Percentiles rank a stretch among this genome's conserved stretches.
phyloP scores from a whole-genome alignment of 2,888 invertebrate species.

The Dendrolimus houi region DNA sequence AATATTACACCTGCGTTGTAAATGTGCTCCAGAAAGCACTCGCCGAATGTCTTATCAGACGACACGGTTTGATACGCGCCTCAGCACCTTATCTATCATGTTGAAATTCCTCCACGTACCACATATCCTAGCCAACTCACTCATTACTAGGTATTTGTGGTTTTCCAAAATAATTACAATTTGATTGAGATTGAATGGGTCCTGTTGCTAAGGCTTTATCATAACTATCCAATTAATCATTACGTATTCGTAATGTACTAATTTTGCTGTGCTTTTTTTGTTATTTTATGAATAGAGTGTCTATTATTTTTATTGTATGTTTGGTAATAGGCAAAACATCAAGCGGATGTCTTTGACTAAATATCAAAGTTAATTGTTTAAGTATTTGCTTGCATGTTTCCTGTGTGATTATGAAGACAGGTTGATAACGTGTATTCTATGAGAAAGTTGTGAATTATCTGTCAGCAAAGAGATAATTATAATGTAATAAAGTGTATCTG shows the following conservation, averaged over 20 bases:
- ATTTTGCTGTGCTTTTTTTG: too few relatives aligned
- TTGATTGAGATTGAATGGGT: not conserved
- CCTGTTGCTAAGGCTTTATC: too few relatives aligned
- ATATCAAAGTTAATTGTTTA: too few relatives aligned
- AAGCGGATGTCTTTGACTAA: too few relatives aligned
- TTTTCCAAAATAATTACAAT: not conserved
- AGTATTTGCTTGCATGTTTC: too few relatives aligned
- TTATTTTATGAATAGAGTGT: too few relatives aligned
- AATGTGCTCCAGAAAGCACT: conserved; percentile 52
- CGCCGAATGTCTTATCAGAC: conserved; percentile 66
- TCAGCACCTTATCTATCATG: conserved; percentile 65
- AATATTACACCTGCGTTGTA: conserved; percentile 22
- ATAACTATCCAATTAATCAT: too few relatives aligned
- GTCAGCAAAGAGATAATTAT: conserved; percentile 46
- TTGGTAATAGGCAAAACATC: too few relatives aligned
- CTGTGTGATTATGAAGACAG: too few relatives aligned
- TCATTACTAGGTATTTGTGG: not conserved
- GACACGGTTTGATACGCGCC: conserved; percentile 72
- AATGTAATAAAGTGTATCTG: conserved; percentile 69
- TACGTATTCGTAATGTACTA: too few relatives aligned
- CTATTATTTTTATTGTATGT: too few relatives aligned
- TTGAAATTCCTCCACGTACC: conserved; percentile 73
- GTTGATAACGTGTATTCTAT: conserved; percentile 7
- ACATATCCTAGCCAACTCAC: conserved; percentile 31
- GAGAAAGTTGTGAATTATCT: conserved; percentile 45